Conservation (phyloP, 2,888 invertebrate genomes). For the Tachina lurida region DNA sequence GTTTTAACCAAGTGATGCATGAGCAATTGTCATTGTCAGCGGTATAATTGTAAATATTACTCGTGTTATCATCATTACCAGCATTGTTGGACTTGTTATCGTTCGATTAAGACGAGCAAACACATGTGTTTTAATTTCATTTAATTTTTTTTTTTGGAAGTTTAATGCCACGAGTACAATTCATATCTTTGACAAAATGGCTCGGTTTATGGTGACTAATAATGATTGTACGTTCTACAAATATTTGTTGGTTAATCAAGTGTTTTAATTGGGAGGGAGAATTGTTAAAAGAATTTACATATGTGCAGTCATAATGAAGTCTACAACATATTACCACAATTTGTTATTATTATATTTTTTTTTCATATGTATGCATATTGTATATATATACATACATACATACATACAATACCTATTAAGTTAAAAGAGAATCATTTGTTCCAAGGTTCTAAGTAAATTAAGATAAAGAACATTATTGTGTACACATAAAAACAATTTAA, state of each 20-base stretch:
- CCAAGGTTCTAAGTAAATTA: conserved; percentile 11
- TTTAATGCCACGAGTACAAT: conserved; percentile 3
- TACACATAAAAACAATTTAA: background rate
- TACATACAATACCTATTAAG: background rate
- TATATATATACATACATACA: no score
- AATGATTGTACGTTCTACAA: conserved; percentile 24
- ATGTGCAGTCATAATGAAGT: background rate
- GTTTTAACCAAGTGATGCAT: conserved; percentile 29
- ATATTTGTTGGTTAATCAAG: conserved; percentile 53
- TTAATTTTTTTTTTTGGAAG: conserved; percentile 1
- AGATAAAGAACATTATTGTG: background rate
- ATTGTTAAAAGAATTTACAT: background rate
- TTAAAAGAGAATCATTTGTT: conserved; percentile 2
- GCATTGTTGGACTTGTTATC: conserved; percentile 12
- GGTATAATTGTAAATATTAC: conserved; percentile 12
- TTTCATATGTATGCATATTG: no score
- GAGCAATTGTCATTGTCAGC: conserved; percentile 48
- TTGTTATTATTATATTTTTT: no score
- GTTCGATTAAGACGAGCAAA: conserved; percentile 12
- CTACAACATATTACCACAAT: no score
- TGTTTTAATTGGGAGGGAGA: conserved; percentile 30
- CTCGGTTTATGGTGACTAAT: conserved; percentile 31
- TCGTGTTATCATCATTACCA: conserved; percentile 18
- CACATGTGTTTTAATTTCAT: conserved; percentile 27
- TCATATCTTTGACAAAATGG: conserved; percentile 22